Evolutionary conservation across 2,113 vertebrate genomes (phyloP), one percentile per base, ranked within the genome.

Genomic region (Epinephelus moara): DNA sequence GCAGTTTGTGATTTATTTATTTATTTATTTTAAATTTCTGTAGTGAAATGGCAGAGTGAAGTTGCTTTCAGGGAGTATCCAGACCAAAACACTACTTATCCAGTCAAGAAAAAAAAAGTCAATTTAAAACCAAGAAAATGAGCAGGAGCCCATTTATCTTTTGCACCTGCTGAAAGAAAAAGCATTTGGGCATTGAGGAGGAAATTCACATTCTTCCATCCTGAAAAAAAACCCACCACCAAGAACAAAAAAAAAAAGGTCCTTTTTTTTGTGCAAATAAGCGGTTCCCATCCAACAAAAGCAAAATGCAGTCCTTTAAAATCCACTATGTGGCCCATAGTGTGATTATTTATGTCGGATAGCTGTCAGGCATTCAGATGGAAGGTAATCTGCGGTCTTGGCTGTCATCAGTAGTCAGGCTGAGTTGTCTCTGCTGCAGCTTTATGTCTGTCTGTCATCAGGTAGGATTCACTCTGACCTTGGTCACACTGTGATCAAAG

Each of bases 361-460:
- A 45, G 42, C 42, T 57, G 52, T 27, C 0, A 13, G 42, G 64
- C 37, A 15, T 53, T 78, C 52, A 73, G 33, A 47, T 25, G 25
- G 33, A 40, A 57, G 75, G 21, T 55, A 47, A 78, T 68, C n/a
- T 37, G 69, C 73, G 75, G 61, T 66, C 61, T 30, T n/a, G n/a
- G 42, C 33, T 2, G 49, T 52, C 9, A 45, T 45, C 42, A 45
- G 42, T 12, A 45, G 42, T 45, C 42, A 45, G 42, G 42, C 42
- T 45, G 42, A 10, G 42, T 45, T 45, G 42, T 45, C 42, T 45
- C 42, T 45, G 42, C 11, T 10, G 42, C 42, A 45, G 42, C 42
- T 45, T 45, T 45, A 45, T 6, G 25, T 52, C 66, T 21, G 66
- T 57, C 70, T 33, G 62, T 73, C 52, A 17, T 15, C 42, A 45